Conservation (phyloP, 1,140 invertebrate genomes). For the Calliopsis andreniformis region DNA sequence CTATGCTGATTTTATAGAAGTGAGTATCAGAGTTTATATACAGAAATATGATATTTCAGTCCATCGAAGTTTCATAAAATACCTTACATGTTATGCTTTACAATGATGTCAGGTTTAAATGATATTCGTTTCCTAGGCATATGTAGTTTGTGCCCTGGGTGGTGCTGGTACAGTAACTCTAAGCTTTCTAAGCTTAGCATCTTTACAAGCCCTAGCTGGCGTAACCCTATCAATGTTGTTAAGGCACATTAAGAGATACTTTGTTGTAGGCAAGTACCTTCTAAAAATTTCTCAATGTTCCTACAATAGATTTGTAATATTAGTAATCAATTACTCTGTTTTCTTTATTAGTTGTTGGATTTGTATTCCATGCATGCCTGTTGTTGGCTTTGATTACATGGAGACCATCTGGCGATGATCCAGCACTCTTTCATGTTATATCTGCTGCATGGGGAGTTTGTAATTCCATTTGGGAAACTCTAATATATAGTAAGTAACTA, state of each 20-base stretch:
- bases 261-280: slow-evolving; percentile 84
- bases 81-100: no score
- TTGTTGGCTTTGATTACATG: slow-evolving; percentile 85
- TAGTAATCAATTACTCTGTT: not conserved
- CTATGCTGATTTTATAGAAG: slow-evolving; percentile 87
- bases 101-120: not conserved
- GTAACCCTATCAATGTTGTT: slow-evolving; percentile 87
- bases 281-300: not conserved
- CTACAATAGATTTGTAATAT: not conserved
- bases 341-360: slow-evolving; percentile 83
- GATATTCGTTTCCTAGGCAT: slow-evolving; percentile 79
- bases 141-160: slow-evolving; percentile 85
- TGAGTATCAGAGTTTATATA: slow-evolving; percentile 64
- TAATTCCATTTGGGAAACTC: slow-evolving; percentile 87
- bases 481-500: slow-evolving; percentile 78
- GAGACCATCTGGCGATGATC: slow-evolving; percentile 84
- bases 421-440: slow-evolving; percentile 86
- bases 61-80: no score
- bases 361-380: slow-evolving; percentile 86
- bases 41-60: no score
- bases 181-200: slow-evolving; percentile 85
- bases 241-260: slow-evolving; percentile 84
- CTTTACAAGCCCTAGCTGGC: slow-evolving; percentile 85
- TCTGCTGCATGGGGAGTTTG: slow-evolving; percentile 89
- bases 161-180: slow-evolving; percentile 84